Percentiles rank a stretch among this genome's conserved stretches.
phyloP scores from a whole-genome alignment of 2,888 invertebrate genomes.

The Himalopsyche tibetana region DNA sequence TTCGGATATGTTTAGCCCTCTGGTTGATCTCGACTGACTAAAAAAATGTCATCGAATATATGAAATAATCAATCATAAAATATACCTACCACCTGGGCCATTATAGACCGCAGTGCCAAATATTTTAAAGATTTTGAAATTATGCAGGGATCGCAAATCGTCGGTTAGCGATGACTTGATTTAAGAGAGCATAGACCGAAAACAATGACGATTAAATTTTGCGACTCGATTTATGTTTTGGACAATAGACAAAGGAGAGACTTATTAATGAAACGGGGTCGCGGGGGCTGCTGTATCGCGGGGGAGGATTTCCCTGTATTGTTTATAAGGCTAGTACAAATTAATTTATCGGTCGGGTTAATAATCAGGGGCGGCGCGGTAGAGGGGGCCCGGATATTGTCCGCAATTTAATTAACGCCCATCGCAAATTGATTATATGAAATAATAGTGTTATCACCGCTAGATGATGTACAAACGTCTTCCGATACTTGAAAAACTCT shows the following conservation, averaged over 20 bases:
- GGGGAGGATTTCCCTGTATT: constrained; percentile 34
- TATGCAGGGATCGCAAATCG: no score
- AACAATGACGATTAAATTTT: constrained; percentile 34
- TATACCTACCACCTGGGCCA: no score
- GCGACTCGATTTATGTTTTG: constrained; percentile 31
- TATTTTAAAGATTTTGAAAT: no score
- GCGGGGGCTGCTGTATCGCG: neutral
- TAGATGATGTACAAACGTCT: neutral
- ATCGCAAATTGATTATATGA: neutral
- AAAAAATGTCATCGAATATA: no score
- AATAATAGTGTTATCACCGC: neutral
- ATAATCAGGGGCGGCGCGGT: neutral
- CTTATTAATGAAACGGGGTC: constrained; percentile 30
- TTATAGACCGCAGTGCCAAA: no score
- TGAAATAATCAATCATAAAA: no score
- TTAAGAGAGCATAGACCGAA: neutral
- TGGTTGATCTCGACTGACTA: no score
- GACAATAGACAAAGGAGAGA: constrained; percentile 33
- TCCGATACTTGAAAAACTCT: no score
- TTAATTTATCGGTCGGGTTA: constrained; percentile 34
- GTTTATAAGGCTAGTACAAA: constrained; percentile 30
- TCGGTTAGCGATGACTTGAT: no score
- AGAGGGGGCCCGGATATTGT: neutral
- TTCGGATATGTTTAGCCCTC: no score
- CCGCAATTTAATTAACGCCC: constrained; percentile 14